Evolutionary conservation across 2,113 vertebrate species (phyloP).

Genomic region (Spea multiplicata): DNA sequence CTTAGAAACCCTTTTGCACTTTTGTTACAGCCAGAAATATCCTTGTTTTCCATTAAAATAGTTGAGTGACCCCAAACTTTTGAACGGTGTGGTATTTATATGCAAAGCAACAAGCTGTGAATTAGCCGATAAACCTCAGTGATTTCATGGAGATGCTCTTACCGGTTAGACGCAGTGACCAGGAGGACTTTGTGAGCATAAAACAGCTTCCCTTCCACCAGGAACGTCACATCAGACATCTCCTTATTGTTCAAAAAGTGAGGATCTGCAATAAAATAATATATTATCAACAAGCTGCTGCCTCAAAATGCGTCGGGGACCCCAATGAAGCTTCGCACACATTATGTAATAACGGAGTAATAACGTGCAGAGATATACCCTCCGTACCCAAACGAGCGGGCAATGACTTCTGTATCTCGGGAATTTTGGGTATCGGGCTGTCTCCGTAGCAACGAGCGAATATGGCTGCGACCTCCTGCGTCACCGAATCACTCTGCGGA

Average conservation of each 20-base stretch:
- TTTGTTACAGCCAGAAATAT: too few species aligned
- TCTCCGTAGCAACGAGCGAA: slow-evolving; percentile 89
- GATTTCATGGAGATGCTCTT: slow-evolving; percentile 41
- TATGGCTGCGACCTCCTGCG: slow-evolving; percentile 83
- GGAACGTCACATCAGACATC: slow-evolving; percentile 95
- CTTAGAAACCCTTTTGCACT: too few species aligned
- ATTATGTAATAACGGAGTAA: too few species aligned
- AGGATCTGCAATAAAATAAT: slow-evolving; percentile 70
- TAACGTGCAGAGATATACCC: neutral
- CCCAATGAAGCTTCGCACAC: neutral
- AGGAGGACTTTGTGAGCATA: slow-evolving; percentile 96
- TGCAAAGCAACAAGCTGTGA: too few species aligned
- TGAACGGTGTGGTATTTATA: too few species aligned
- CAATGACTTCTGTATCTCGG: slow-evolving; percentile 77
- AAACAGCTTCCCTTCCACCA: slow-evolving; percentile 90
- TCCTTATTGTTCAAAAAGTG: slow-evolving; percentile 96
- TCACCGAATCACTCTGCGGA: slow-evolving; percentile 83
- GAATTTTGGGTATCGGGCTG: slow-evolving; percentile 83
- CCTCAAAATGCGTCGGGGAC: too few species aligned
- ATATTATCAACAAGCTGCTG: neutral
- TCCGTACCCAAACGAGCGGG: slow-evolving; percentile 86
- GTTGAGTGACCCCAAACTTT: too few species aligned
- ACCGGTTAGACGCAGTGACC: slow-evolving; percentile 94
- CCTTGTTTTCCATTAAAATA: too few species aligned
- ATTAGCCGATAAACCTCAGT: too few species aligned